phyloP scores from a whole-genome alignment of 2,797 vertebrate genomes.

The Smutsia temminckii region DNA sequence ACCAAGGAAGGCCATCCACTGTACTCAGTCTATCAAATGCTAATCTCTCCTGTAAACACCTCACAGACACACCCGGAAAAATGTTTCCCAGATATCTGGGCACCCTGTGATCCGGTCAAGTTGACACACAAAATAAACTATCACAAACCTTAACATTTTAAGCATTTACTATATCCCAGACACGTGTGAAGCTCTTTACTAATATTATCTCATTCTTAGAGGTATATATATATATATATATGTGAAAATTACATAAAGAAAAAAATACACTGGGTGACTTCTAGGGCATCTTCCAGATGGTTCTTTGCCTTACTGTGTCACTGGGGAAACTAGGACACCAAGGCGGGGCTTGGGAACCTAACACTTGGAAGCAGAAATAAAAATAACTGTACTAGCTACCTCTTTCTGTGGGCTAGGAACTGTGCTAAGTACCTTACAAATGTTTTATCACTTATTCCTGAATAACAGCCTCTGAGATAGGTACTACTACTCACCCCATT shows the following conservation, averaged over 20 bases:
- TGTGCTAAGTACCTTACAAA: background rate
- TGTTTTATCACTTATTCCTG: background rate
- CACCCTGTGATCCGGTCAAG: background rate
- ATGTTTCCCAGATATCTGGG: background rate
- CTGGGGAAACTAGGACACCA: background rate
- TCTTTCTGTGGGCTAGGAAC: background rate
- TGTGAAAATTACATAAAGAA: background rate
- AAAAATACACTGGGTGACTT: constrained; percentile 8
- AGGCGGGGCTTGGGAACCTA: background rate
- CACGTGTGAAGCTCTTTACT: background rate
- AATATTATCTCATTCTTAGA: background rate
- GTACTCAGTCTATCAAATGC: background rate
- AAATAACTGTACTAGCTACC: background rate
- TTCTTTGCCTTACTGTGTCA: background rate
- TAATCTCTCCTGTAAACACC: background rate
- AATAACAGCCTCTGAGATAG: background rate
- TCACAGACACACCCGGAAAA: background rate
- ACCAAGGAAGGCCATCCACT: background rate
- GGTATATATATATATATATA: background rate
- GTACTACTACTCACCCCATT: background rate
- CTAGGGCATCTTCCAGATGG: constrained; percentile 4
- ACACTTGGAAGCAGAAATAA: constrained; percentile 13
- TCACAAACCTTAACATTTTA: background rate
- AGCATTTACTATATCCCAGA: background rate
- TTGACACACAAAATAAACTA: background rate